Evolutionary conservation across 2,797 vertebrate species (phyloP), one percentile per base, ranked within the genome.

Genomic region (Pipistrellus nathusii): DNA sequence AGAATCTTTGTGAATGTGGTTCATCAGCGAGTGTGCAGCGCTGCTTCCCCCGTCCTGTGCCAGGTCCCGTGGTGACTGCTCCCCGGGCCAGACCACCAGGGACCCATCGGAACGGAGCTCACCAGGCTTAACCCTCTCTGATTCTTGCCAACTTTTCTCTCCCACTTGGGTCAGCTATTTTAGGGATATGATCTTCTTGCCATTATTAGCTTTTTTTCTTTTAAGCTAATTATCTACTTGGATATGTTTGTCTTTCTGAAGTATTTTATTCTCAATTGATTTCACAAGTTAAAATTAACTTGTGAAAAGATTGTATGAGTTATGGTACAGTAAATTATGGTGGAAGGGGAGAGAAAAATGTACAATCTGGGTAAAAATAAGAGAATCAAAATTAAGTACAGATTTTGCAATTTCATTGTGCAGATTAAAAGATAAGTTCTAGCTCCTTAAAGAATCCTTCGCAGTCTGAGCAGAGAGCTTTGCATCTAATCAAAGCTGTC

Each of bases 51-150:
- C 2, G 38, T 41, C 38, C 38, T 41, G 38, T 1, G 38, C 44
- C 23, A 25, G 57, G 23, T 59, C 23, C 55, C 9, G 38, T 41
- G 38, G 4, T 25, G 23, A 11, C 55, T 57, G 55, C 3, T 98
- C 98, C 98, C 96, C 98, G 98, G 98, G 98, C 98, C 98, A 98
- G 98, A 98, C 99, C 98, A 99, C 99, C 99, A 94, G 97, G 86
- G 99, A 99, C 99, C 98, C 98, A 99, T 99, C 98, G 95, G 97
- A 97, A 97, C 96, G 38, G 38, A 41, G 38, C 38, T 6, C 38
- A 41, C 38, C 38, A 7, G 97, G 93, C 96, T 98, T 97, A 98
- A 98, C 97, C 96, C 98, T 62, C 98, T 97, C 71, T 4, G 96
- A 93, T 78, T 86, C 96, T 8, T 6, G 0, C 81, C 73, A 7